Percentiles rank a stretch among this genome's conserved stretches.
Evolutionary conservation across 2,888 invertebrate species (phyloP).

Genomic region (Thelaira solivaga): DNA sequence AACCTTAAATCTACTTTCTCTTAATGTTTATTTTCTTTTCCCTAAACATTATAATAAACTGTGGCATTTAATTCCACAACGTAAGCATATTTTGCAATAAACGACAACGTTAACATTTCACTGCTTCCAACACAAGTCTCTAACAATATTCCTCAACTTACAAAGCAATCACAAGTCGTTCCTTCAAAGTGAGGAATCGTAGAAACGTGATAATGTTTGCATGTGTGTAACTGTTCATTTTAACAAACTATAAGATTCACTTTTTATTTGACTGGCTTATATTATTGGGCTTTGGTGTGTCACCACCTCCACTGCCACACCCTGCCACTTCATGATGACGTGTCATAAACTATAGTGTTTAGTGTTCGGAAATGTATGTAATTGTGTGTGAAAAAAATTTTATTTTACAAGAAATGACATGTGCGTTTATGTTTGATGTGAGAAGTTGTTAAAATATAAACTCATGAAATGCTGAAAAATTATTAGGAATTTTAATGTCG

Average conservation of each 20-base stretch:
- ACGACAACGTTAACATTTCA: slow-evolving; percentile 28
- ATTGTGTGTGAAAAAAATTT: slow-evolving; percentile 36
- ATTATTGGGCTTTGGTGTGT: slow-evolving; percentile 1
- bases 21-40: no score
- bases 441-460: no score
- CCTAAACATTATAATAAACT: no score
- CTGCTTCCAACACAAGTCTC: slow-evolving; percentile 49
- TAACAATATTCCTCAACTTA: slow-evolving; percentile 41
- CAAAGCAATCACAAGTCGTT: slow-evolving; percentile 16
- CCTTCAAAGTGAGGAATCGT: not conserved
- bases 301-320: no score
- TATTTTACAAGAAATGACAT: slow-evolving; percentile 16
- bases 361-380: slow-evolving; percentile 1
- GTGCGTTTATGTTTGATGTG: no score
- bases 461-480: no score
- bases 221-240: not conserved
- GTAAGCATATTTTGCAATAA: no score
- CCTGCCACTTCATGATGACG: slow-evolving; percentile 15
- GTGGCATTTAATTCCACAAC: no score
- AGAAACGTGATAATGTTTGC: not conserved
- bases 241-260: not conserved
- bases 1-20: no score
- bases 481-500: no score
- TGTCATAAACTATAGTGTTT: not conserved
- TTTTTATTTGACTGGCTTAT: slow-evolving; percentile 15